phyloP scores from a whole-genome alignment of 1,140 invertebrate genomes.

The Formica selysi region DNA sequence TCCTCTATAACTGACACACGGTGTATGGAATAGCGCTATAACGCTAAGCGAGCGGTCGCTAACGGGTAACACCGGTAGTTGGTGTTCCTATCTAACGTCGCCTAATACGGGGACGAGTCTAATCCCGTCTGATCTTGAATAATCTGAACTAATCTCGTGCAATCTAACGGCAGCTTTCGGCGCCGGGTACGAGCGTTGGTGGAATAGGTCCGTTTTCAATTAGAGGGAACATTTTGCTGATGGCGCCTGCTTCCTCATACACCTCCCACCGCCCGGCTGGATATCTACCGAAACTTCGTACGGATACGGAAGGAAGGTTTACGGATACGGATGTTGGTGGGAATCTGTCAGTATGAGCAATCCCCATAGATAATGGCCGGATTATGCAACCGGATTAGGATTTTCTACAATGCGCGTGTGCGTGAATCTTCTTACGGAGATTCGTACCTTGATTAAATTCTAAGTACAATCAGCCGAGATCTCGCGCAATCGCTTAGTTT shows the following conservation, averaged over 20 bases:
- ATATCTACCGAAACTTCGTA: conserved; percentile 60
- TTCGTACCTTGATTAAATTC: conserved; percentile 42
- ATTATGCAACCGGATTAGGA: conserved; percentile 55
- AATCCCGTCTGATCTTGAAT: conserved; percentile 78
- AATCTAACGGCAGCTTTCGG: conserved; percentile 71
- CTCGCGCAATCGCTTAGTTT: conserved; percentile 34
- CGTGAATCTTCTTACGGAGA: conserved; percentile 53
- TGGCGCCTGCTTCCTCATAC: conserved; percentile 18
- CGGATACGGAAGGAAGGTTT: conserved; percentile 58
- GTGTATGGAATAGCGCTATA: background rate
- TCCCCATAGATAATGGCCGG: conserved; percentile 59
- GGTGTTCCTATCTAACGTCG: conserved; percentile 55
- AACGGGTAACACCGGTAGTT: conserved; percentile 42
- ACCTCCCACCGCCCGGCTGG: background rate
- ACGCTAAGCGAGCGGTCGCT: conserved; percentile 26
- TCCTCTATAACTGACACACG: background rate
- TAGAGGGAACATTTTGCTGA: conserved; percentile 71
- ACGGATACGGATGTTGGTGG: conserved; percentile 52
- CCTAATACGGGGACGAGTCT: conserved; percentile 69
- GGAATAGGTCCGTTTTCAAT: conserved; percentile 75
- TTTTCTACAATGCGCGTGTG: conserved; percentile 50
- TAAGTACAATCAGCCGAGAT: conserved; percentile 10
- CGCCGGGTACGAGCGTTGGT: conserved; percentile 40
- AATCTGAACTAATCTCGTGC: conserved; percentile 78
- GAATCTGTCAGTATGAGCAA: conserved; percentile 63